These are phyloP conservation scores for Chlorodrepanis virens DNA, from an alignment of 2,113 vertebrate genomes.

Conservation along the genomic window DNA sequence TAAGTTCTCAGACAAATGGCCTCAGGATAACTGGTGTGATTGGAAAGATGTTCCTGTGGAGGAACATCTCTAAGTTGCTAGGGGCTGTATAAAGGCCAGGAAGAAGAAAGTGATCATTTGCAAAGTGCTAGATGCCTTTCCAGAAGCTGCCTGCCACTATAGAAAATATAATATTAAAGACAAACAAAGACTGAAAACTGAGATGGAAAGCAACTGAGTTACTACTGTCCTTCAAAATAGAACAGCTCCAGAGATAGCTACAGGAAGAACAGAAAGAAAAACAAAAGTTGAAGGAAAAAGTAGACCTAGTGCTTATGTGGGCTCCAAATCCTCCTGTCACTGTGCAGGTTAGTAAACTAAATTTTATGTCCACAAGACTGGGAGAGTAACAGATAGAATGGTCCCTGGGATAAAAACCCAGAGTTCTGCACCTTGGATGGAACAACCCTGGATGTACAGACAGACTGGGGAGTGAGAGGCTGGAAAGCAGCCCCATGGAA, in stretches of 20 bases:
- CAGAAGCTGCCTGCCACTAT: background rate
- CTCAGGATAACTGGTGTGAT: background rate
- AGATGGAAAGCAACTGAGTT: background rate
- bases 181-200: background rate
- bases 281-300: background rate
- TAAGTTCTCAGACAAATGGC: background rate
- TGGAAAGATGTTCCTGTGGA: background rate
- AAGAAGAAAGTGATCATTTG: background rate
- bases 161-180: background rate
- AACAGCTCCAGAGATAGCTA: background rate
- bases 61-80: background rate
- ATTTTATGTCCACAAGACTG: background rate
- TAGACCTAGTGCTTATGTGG: rapidly evolving
- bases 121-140: background rate
- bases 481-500: background rate
- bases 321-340: background rate
- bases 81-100: rapidly evolving
- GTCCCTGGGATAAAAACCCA: background rate
- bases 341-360: background rate
- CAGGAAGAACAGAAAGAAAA: background rate
- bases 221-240: background rate
- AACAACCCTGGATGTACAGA: rapidly evolving
- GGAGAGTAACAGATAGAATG: background rate
- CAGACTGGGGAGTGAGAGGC: background rate
- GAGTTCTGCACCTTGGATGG: rapidly evolving